Conservation (phyloP, 2,113 vertebrate species). For the Gopherus evgoodei region DNA sequence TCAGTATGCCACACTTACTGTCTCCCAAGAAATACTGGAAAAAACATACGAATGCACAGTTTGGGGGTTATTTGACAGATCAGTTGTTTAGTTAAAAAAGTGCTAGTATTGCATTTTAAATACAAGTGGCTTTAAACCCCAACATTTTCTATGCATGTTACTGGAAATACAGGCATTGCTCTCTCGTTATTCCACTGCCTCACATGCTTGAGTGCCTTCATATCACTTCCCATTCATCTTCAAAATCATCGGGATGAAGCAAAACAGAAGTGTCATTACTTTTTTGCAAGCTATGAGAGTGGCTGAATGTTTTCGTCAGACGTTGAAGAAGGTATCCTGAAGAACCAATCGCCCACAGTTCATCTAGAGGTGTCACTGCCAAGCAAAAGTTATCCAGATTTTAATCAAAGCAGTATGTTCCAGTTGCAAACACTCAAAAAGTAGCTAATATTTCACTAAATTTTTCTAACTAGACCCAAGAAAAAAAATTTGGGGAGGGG, state of each 20-base stretch:
- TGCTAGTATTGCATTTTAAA: constrained; percentile 33
- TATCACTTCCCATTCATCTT: constrained; percentile 98
- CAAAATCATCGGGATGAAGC: constrained; percentile 86
- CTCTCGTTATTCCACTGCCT: background rate
- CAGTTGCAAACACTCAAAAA: background rate
- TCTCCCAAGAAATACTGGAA: constrained; percentile 57
- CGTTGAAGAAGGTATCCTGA: constrained; percentile 89
- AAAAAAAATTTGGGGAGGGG: background rate
- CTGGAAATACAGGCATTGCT: background rate
- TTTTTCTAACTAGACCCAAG: background rate
- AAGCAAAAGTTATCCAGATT: constrained; percentile 36
- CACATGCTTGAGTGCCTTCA: constrained; percentile 69
- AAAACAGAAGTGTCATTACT: constrained; percentile 61
- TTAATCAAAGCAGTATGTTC: constrained; percentile 27
- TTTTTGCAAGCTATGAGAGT: constrained; percentile 71
- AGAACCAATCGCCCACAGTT: constrained; percentile 90
- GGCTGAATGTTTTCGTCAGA: constrained; percentile 93
- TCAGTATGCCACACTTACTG: constrained; percentile 39
- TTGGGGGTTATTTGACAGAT: constrained; percentile 37
- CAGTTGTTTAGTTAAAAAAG: constrained; percentile 41
- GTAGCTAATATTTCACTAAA: background rate
- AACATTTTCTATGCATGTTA: constrained; percentile 39
- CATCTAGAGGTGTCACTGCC: constrained; percentile 90
- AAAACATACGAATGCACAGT: constrained; percentile 54
- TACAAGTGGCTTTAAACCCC: constrained; percentile 32